phyloP scores from a whole-genome alignment of 1,140 invertebrate species.

The Drosophila suzukii region DNA sequence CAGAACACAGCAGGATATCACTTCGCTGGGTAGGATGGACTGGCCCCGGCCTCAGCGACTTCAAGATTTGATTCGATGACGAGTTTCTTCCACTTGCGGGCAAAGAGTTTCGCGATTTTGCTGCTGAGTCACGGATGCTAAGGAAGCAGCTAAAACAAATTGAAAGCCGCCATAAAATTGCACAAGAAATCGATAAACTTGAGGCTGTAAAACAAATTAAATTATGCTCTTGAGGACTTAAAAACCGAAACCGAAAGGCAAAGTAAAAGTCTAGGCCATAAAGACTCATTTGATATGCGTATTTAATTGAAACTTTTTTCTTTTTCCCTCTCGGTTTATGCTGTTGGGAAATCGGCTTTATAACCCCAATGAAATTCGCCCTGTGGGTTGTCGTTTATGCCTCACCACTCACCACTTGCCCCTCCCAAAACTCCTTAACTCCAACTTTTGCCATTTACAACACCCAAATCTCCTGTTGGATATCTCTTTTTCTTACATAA shows the following conservation, averaged over 20 bases:
- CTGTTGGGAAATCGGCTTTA: slow-evolving; percentile 25
- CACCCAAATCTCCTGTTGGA: background rate
- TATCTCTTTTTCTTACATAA: slow-evolving; percentile 38
- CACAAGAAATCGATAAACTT: slow-evolving; percentile 58
- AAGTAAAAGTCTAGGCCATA: slow-evolving; percentile 64
- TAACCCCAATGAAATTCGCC: slow-evolving; percentile 2
- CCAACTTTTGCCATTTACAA: slow-evolving; percentile 13
- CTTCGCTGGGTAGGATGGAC: slow-evolving; percentile 19
- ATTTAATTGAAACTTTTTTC: slow-evolving; percentile 58
- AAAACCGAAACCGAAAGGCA: slow-evolving; percentile 51
- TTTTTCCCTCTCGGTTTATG: slow-evolving; percentile 4
- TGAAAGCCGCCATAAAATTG: slow-evolving; percentile 67
- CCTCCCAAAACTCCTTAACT: background rate
- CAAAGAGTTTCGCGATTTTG: slow-evolving; percentile 11
- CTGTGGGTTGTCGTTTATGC: background rate
- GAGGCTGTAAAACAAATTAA: slow-evolving; percentile 71
- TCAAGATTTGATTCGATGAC: slow-evolving; percentile 42
- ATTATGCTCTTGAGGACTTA: slow-evolving; percentile 57
- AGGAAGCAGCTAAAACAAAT: slow-evolving; percentile 46
- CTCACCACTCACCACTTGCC: background rate
- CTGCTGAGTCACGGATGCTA: slow-evolving; percentile 55
- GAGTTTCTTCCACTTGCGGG: slow-evolving; percentile 31
- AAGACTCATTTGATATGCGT: slow-evolving; percentile 63
- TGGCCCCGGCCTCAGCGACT: slow-evolving; percentile 1
- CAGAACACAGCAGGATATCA: slow-evolving; percentile 68